A percentile compares a stretch with the other conserved stretches of the same genome.
phyloP scores from a whole-genome alignment of 1,140 invertebrate species.

The Drosophila leontia region DNA sequence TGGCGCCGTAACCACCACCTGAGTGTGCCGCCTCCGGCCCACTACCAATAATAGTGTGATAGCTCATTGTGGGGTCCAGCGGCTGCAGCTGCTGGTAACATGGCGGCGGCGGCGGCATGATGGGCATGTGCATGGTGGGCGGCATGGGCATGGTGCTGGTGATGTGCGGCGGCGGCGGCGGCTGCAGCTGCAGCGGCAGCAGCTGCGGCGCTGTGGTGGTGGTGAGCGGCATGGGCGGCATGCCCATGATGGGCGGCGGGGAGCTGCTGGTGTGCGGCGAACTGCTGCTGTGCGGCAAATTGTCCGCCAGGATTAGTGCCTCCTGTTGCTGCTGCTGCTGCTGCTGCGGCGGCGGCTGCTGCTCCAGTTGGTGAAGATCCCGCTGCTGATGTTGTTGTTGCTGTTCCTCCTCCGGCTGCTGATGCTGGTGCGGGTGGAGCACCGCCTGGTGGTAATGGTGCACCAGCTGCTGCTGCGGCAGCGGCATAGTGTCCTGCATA shows the following conservation, averaged over 20 bases:
- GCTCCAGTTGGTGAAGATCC: conserved; percentile 49
- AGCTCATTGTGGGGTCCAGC: conserved; percentile 84
- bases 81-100: conserved; percentile 83
- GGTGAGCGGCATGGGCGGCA: conserved; percentile 56
- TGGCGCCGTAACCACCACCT: conserved; percentile 1
- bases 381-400: conserved; percentile 56
- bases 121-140: conserved; percentile 64
- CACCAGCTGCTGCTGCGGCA: conserved; percentile 55
- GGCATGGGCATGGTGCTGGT: conserved; percentile 72
- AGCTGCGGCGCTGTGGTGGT: conserved; percentile 58
- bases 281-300: conserved; percentile 68
- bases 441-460: conserved; percentile 53
- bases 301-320: conserved; percentile 49
- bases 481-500: conserved; percentile 79
- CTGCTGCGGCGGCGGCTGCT: conserved; percentile 36
- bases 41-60: conserved; percentile 85
- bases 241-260: conserved; percentile 68
- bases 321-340: conserved; percentile 50
- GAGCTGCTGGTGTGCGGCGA: conserved; percentile 61
- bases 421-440: conserved; percentile 39
- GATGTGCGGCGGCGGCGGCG: conserved; percentile 84
- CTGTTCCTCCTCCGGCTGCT: conserved; percentile 5
- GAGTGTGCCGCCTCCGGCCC: conserved; percentile 5
- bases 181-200: conserved; percentile 57
- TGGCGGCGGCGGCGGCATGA: conserved; percentile 81